Evolutionary conservation across 2,113 vertebrate species (phyloP).

Genomic region (Smithornis capensis): DNA sequence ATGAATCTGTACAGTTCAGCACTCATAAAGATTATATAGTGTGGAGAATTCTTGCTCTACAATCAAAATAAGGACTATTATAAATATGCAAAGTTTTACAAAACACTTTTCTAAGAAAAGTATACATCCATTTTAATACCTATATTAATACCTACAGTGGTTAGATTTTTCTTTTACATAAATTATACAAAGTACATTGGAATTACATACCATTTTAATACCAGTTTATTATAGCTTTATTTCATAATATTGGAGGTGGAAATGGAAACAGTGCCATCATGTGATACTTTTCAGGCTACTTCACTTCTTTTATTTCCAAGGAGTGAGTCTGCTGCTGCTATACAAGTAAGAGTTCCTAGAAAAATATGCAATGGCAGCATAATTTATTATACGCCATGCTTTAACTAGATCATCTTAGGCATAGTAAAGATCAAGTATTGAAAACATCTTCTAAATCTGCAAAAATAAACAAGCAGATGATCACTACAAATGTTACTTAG

Average conservation of each 20-base stretch:
- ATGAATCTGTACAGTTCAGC: constrained; percentile 17
- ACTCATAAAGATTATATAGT: constrained; percentile 35
- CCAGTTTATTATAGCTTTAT: constrained; percentile 78
- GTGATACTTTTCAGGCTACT: constrained; percentile 94
- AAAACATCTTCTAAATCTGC: constrained; percentile 25
- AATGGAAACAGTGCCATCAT: constrained; percentile 99
- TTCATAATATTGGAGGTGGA: constrained; percentile 83
- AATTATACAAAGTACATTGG: constrained; percentile 70
- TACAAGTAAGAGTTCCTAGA: constrained; percentile 55
- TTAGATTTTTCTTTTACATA: constrained; percentile 74
- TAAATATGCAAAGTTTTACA: constrained; percentile 68
- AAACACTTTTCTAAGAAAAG: constrained; percentile 64
- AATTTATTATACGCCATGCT: constrained; percentile 5
- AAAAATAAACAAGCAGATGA: constrained; percentile 1
- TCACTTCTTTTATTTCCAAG: constrained; percentile 78
- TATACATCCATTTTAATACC: constrained; percentile 57
- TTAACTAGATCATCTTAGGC: background rate
- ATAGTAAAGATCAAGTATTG: background rate
- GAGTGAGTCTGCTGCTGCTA: constrained; percentile 53
- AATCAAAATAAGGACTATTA: constrained; percentile 51
- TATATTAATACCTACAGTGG: constrained; percentile 57
- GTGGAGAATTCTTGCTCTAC: constrained; percentile 34
- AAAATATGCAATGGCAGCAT: background rate
- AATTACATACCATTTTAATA: constrained; percentile 72
- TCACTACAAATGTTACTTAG: background rate